phyloP scores from a whole-genome alignment of 2,888 invertebrate genomes.

The Mesorhabditis sp. region DNA sequence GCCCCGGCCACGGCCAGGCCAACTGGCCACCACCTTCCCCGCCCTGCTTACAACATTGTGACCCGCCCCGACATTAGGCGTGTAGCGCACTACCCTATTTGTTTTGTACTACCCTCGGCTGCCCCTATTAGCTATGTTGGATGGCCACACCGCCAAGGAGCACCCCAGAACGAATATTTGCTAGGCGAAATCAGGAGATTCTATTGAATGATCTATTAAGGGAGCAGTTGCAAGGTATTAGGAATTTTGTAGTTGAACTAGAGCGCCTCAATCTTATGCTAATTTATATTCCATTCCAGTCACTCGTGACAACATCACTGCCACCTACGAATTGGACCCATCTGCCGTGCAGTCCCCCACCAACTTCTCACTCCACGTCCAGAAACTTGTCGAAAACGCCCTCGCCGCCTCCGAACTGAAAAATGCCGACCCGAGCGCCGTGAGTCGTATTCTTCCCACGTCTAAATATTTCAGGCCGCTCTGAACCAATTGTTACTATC shows the following conservation, averaged over 20 bases:
- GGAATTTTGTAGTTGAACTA: neutral
- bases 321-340: constrained; percentile 11
- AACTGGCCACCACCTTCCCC: too few species aligned
- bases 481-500: neutral
- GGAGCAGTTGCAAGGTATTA: neutral
- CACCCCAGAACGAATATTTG: neutral
- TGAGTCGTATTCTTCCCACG: neutral
- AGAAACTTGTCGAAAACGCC: constrained; percentile 32
- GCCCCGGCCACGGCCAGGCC: too few species aligned
- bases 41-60: too few species aligned
- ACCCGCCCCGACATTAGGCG: too few species aligned
- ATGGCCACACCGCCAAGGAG: neutral
- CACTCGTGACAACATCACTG: constrained; percentile 6
- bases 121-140: constrained; percentile 1
- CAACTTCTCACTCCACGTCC: constrained; percentile 37
- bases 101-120: neutral
- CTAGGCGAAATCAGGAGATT: neutral
- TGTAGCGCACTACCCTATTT: neutral
- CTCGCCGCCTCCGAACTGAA: constrained; percentile 20
- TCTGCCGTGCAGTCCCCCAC: constrained; percentile 23
- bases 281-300: neutral
- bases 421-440: constrained; percentile 2
- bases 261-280: too few species aligned
- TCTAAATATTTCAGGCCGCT: neutral
- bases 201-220: neutral